phyloP scores from a whole-genome alignment of 2,797 vertebrate species.

The Phaenicophaeus curvirostris region DNA sequence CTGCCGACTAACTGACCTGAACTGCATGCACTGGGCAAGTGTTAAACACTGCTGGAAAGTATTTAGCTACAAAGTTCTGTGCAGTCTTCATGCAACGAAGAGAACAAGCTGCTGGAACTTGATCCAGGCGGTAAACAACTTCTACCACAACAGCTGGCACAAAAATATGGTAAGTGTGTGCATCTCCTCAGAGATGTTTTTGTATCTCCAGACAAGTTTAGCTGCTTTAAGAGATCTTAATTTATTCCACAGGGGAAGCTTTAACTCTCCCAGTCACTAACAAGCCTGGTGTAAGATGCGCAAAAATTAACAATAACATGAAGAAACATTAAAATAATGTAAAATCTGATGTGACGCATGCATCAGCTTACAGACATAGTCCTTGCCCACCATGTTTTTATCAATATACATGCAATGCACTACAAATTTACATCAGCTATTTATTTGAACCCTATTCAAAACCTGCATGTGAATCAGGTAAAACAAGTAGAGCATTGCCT shows the following conservation, averaged over 20 bases:
- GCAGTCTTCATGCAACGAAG: not conserved
- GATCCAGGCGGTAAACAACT: not conserved
- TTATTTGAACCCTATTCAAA: not conserved
- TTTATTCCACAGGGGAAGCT: not conserved
- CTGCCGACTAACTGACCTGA: not conserved
- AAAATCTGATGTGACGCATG: not conserved
- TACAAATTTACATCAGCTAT: not conserved
- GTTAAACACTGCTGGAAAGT: not conserved
- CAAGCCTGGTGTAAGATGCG: not conserved
- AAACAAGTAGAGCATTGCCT: not conserved
- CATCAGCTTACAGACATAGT: not conserved
- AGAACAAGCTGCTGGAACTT: not conserved
- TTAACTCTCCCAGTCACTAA: not conserved
- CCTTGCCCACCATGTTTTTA: not conserved
- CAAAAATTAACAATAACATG: not conserved
- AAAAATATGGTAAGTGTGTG: not conserved
- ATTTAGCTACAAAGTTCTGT: not conserved
- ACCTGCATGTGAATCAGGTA: not conserved
- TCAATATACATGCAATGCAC: not conserved
- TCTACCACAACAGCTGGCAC: not conserved
- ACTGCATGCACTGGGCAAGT: not conserved
- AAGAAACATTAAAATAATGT: not conserved
- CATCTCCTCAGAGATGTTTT: not conserved
- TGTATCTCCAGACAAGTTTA: not conserved
- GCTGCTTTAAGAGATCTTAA: not conserved